These are phyloP conservation scores for Pseudeuparius sepicola DNA, from an alignment of 2,888 invertebrate species.

Conservation along the genomic window DNA sequence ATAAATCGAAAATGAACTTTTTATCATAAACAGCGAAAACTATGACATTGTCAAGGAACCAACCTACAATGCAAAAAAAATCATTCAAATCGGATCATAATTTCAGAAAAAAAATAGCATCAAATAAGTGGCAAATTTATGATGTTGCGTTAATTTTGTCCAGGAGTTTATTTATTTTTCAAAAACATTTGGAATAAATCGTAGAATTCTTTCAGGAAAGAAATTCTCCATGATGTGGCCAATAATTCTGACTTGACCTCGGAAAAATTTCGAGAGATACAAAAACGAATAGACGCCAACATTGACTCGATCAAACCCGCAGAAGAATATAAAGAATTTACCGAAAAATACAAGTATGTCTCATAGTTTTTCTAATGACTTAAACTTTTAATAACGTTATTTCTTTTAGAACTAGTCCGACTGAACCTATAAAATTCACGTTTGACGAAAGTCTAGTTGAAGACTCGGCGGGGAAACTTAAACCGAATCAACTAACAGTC, in stretches of 20 bases:
- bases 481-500: slow-evolving; percentile 80
- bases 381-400: slow-evolving; percentile 7
- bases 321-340: slow-evolving; percentile 83
- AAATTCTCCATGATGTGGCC: slow-evolving; percentile 69
- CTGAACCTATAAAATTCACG: slow-evolving; percentile 66
- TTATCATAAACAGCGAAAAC: no score
- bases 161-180: no score
- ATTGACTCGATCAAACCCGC: slow-evolving; percentile 71
- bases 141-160: no score
- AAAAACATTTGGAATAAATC: no score
- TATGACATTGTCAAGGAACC: no score
- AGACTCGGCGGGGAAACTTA: slow-evolving; percentile 77
- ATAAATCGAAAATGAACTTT: no score
- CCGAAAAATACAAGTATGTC: slow-evolving; percentile 75
- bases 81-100: no score
- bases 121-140: no score
- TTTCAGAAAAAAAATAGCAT: no score
- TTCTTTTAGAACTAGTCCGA: slow-evolving; percentile 61
- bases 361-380: slow-evolving; percentile 6
- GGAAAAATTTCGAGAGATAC: slow-evolving; percentile 71
- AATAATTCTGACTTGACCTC: slow-evolving; percentile 70
- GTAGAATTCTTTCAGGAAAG: slow-evolving; percentile 55
- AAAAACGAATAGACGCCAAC: slow-evolving; percentile 63
- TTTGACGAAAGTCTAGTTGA: slow-evolving; percentile 84
- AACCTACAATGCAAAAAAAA: no score